Evolutionary conservation across 2,113 vertebrate species (phyloP).

Genomic region (Naja naja): DNA sequence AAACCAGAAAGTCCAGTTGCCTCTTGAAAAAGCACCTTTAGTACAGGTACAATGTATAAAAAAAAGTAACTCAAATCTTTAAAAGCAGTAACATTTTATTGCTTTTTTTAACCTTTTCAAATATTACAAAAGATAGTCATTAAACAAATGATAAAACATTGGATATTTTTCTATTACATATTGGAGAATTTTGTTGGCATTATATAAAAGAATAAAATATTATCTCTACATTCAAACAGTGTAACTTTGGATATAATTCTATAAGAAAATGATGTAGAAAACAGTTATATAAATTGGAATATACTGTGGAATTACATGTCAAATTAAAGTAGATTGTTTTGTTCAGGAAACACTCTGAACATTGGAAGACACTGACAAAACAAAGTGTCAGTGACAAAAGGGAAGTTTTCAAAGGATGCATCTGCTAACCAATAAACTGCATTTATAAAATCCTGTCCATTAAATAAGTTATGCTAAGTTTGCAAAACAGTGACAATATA

Average conservation of each 20-base stretch:
- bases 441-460: constrained; percentile 38
- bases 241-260: constrained; percentile 68
- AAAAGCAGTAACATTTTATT: constrained; percentile 81
- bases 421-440: constrained; percentile 52
- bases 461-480: constrained; percentile 52
- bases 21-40: no score
- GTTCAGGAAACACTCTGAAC: constrained; percentile 64
- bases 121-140: constrained; percentile 77
- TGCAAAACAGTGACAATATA: constrained; percentile 47
- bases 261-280: constrained; percentile 69
- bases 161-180: constrained; percentile 60
- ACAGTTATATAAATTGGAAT: constrained; percentile 70
- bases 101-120: constrained; percentile 77
- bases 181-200: constrained; percentile 42
- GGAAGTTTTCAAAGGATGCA: constrained; percentile 49
- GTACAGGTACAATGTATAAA: no score
- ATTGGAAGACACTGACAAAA: constrained; percentile 64
- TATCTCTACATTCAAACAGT: constrained; percentile 55
- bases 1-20: no score
- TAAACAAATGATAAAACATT: constrained; percentile 72
- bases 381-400: constrained; percentile 57
- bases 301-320: constrained; percentile 59
- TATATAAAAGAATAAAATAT: constrained; percentile 65
- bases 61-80: not conserved
- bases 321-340: constrained; percentile 63